Conservation (phyloP, 64 coral and sea anemone species). For the Hydrozoanthus tunicans region DNA sequence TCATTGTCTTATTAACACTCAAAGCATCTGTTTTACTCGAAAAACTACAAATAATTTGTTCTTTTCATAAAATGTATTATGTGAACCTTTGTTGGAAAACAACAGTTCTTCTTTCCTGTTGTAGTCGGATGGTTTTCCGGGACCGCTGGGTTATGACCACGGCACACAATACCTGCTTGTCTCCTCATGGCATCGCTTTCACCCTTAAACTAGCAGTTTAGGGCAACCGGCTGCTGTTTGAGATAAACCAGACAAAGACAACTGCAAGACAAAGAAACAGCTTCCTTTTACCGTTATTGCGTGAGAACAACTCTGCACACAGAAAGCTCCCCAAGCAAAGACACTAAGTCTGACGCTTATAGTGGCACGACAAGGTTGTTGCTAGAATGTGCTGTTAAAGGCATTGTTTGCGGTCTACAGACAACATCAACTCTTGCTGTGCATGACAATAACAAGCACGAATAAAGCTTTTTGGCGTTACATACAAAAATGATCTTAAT, state of each 20-base stretch:
- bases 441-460: neutral
- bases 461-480: neutral
- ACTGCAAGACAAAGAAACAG: too few relatives aligned
- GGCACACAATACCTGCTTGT: neutral
- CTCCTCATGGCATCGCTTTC: neutral
- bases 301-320: neutral
- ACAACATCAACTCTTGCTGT: neutral
- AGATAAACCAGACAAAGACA: too few relatives aligned
- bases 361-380: neutral
- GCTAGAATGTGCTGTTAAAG: constrained; percentile 8
- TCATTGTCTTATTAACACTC: neutral
- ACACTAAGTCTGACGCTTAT: too few relatives aligned
- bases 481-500: neutral
- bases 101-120: too few relatives aligned
- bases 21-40: constrained; percentile 17
- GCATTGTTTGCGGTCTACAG: constrained; percentile 26
- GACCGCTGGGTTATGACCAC: neutral
- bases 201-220: too few relatives aligned
- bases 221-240: too few relatives aligned
- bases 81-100: neutral
- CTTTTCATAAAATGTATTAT: neutral
- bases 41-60: neutral
- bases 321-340: neutral
- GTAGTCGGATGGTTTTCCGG: neutral
- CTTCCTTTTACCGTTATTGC: too few relatives aligned